Base-by-base conservation (phyloP, 2,888 invertebrate species). In the Cerastis leucographa region DNA sequence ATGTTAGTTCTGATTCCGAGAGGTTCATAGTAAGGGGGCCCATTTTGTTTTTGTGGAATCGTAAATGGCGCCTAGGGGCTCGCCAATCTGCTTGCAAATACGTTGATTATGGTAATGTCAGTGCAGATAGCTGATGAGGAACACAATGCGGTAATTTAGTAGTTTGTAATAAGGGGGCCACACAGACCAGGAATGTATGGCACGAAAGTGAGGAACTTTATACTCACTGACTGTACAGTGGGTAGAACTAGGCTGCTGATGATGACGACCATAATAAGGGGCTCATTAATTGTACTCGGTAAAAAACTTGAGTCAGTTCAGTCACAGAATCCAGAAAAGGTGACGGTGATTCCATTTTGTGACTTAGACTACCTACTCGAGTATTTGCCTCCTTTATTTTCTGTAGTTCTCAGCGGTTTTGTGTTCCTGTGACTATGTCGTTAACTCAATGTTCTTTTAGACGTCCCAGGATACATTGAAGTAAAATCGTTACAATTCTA, bases 41-140 rank as follows among this genome's bases (percentile, higher is more conserved):
- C n/a, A 49, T 29, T 54, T 78, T 29, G 25, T 46, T 77, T 54
- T 78, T 56, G 62, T 64, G 54, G 22, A 54, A 64, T 78, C 62
- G 14, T 49, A 54, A 71, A 78, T 62, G 70, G 25, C n/a, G 70
- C 25, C 11, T 54, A 22, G 46, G 54, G 29, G 51, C 62, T 78
- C 17, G 22, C 7, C 46, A 29, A 62, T 6, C 29, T 42, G 62
- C 40, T 61, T 62, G 51, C 78, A 64, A 64, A 64, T 78, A 11
- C n/a, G 7, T 64, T 64, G 54, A 71, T 77, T 78, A 78, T 71
- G 78, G n/a, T 56, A 64, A 71, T 78, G 29, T 29, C 1, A 49
- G 71, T 54, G 54, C 71, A 35, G n/a, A 44, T 54, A 40, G 46
- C 40, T 54, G 40, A 64, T 54, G 71, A 54, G n/a, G n/a, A 51